A percentile compares a stretch with the other conserved stretches of the same genome.
Conservation (phyloP, 2,888 invertebrate genomes). For the Eurytoma adleriae region DNA sequence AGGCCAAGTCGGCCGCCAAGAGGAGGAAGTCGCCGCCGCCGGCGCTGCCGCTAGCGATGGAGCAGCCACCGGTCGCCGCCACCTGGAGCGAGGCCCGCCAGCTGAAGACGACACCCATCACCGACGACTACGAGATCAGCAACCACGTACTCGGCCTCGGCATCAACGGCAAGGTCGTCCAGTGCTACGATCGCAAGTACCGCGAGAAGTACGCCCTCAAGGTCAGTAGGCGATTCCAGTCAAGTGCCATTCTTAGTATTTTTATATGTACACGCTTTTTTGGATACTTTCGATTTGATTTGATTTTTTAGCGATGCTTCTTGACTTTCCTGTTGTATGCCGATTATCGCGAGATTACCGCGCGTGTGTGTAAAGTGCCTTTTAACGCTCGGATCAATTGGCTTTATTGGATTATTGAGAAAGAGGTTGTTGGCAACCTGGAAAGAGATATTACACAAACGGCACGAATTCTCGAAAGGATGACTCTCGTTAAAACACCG, state of each 20-base stretch:
- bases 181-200: constrained; percentile 88
- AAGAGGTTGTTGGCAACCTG: too few species aligned
- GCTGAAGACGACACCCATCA: constrained; percentile 89
- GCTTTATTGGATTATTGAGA: too few species aligned
- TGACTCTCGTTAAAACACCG: too few species aligned
- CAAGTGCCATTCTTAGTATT: too few species aligned
- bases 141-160: constrained; percentile 96
- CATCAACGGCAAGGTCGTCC: constrained; percentile 99
- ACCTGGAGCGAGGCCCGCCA: constrained; percentile 62
- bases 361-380: too few species aligned
- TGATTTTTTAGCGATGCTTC: not conserved
- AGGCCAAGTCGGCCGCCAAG: constrained; percentile 44
- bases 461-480: too few species aligned
- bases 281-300: not conserved
- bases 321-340: not conserved
- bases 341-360: too few species aligned
- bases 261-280: too few species aligned
- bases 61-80: constrained; percentile 24
- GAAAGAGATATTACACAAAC: too few species aligned
- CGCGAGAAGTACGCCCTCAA: constrained; percentile 93
- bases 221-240: constrained; percentile 77
- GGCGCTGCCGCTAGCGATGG: constrained; percentile 22
- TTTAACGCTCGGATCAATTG: too few species aligned
- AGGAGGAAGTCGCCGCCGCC: constrained; percentile 50
- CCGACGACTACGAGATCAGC: constrained; percentile 94